Evolutionary conservation across 2,888 invertebrate genomes (phyloP).

Genomic region (Caenorhabditis wallacei): DNA sequence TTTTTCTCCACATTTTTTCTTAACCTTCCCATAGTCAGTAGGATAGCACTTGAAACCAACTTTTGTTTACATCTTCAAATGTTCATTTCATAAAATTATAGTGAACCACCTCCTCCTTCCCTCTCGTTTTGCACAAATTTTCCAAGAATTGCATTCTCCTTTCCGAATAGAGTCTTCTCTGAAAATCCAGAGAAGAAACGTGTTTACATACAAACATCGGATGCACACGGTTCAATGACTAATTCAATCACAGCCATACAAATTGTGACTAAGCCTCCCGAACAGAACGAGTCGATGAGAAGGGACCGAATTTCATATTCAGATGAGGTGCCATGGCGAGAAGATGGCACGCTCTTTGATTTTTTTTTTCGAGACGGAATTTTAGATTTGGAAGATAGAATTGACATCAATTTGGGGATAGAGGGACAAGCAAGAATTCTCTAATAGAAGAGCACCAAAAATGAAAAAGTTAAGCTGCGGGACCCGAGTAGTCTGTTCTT

Average conservation of each 20-base stretch:
- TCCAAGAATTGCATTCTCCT: background rate
- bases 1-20: too few relatives aligned
- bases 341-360: conserved; percentile 7
- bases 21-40: too few relatives aligned
- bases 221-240: conserved; percentile 47
- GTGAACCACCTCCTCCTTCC: too few relatives aligned
- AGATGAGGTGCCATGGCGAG: conserved; percentile 12
- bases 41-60: too few relatives aligned
- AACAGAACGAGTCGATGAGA: background rate
- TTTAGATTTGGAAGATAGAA: background rate
- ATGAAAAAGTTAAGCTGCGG: background rate
- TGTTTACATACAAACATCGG: conserved; percentile 1
- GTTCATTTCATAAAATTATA: too few relatives aligned
- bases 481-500: too few relatives aligned
- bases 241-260: conserved; percentile 40
- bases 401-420: too few relatives aligned
- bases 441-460: background rate
- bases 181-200: conserved; percentile 20
- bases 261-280: conserved; percentile 40
- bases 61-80: too few relatives aligned
- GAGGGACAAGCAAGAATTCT: too few relatives aligned
- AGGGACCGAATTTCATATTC: conserved; percentile 31
- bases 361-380: background rate
- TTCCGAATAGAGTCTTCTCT: conserved; percentile 11
- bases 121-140: background rate